These are phyloP conservation scores for Macaria liturata DNA, from an alignment of 2,888 invertebrate genomes.

Conservation along the genomic window DNA sequence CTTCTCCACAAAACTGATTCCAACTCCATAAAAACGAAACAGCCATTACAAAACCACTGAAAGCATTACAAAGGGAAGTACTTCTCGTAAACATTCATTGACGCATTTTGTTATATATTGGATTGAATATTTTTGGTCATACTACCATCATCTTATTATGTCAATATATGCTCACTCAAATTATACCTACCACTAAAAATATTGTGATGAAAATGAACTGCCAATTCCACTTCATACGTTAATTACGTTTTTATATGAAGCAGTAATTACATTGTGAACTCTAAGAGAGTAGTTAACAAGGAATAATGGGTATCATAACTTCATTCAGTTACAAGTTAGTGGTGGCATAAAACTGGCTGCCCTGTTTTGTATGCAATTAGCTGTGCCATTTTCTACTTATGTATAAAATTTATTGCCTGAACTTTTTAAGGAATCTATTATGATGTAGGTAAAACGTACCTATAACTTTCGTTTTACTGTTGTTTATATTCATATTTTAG, in stretches of 20 bases:
- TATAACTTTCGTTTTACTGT: no score
- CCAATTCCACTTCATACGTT: constrained; percentile 12
- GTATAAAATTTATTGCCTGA: no score
- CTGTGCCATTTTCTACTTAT: background rate
- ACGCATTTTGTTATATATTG: no score
- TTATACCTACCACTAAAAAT: constrained; percentile 2
- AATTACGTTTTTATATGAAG: constrained; percentile 38
- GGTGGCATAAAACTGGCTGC: constrained; percentile 15
- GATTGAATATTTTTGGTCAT: no score
- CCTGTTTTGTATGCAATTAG: constrained; percentile 17
- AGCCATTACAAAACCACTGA: constrained; percentile 22
- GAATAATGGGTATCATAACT: constrained; percentile 41
- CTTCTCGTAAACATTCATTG: constrained; percentile 26
- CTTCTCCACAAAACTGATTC: constrained; percentile 12
- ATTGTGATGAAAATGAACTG: no score
- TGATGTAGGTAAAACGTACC: no score
- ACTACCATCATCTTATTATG: no score
- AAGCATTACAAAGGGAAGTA: constrained; percentile 21
- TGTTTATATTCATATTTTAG: no score
- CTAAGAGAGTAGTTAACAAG: constrained; percentile 40
- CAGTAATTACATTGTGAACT: constrained; percentile 41
- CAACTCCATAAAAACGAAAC: constrained; percentile 23
- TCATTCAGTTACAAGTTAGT: constrained; percentile 32
- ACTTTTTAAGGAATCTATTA: no score
- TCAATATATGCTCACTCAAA: no score